Evolutionary conservation across 2,113 vertebrate species (phyloP).

Genomic region (Origma solitaria): DNA sequence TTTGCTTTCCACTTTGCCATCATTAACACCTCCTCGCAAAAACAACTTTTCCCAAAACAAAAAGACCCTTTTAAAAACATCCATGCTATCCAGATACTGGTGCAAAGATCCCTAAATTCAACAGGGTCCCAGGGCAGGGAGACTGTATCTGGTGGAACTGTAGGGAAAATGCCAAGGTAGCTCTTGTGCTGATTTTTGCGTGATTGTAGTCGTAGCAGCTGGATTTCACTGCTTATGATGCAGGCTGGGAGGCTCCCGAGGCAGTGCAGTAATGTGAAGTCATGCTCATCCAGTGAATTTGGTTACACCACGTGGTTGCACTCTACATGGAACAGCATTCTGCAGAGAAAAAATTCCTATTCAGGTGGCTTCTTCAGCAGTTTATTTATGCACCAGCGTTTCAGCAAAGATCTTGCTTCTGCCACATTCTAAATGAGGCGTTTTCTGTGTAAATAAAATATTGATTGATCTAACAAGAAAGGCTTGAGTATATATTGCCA

Average conservation of each 20-base stretch:
- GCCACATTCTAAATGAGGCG: background rate
- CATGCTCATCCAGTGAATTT: background rate
- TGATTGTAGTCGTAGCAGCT: background rate
- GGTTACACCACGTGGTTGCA: background rate
- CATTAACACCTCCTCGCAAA: background rate
- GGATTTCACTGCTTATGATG: background rate
- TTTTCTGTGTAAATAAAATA: conserved; percentile 18
- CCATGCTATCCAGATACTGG: background rate
- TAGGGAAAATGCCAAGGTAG: background rate
- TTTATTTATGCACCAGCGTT: background rate
- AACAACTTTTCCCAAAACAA: background rate
- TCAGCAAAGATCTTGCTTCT: background rate
- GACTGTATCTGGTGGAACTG: background rate
- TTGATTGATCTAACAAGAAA: background rate
- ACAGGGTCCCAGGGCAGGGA: background rate
- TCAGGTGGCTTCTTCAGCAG: background rate
- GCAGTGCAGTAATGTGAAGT: background rate
- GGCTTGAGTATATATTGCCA: background rate
- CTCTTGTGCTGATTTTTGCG: background rate
- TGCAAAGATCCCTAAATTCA: background rate
- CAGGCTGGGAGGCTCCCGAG: background rate
- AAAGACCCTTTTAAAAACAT: background rate
- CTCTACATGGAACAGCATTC: background rate
- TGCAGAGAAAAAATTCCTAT: background rate
- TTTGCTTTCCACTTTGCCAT: background rate